phyloP scores from a whole-genome alignment of 2,888 invertebrate genomes.

The Bugulina stolonifera region DNA sequence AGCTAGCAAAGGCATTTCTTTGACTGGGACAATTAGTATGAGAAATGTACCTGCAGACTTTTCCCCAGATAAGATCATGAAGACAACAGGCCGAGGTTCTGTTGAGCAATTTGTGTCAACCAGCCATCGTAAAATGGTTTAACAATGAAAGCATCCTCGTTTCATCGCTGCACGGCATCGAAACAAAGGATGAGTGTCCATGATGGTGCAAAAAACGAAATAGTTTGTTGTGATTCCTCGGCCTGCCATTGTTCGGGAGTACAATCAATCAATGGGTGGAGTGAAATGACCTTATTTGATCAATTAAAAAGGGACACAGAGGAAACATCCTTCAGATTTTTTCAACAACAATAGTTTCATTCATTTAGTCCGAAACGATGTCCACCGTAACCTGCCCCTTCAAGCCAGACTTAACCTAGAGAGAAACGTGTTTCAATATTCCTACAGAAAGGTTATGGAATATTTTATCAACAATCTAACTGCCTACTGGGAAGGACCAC shows the following conservation, averaged over 20 bases:
- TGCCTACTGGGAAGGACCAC: no score
- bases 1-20: background rate
- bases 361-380: no score
- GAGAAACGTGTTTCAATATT: no score
- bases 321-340: no score
- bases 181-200: background rate
- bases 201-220: conserved; percentile 6
- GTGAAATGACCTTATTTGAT: no score
- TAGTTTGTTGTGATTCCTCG: background rate
- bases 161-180: conserved; percentile 4
- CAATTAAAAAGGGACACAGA: no score
- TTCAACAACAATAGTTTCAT: no score
- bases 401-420: no score
- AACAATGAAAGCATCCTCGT: background rate
- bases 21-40: background rate
- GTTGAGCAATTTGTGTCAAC: conserved; percentile 1
- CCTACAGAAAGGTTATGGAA: no score
- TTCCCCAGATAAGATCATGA: background rate
- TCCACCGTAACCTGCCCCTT: no score
- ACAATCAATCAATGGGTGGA: conserved; percentile 12
- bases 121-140: conserved; percentile 4
- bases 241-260: background rate
- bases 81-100: background rate
- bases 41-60: background rate
- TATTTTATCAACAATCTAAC: no score